Evolutionary conservation across 2,888 invertebrate species (phyloP).

Genomic region (Aporophyla lueneburgensis): DNA sequence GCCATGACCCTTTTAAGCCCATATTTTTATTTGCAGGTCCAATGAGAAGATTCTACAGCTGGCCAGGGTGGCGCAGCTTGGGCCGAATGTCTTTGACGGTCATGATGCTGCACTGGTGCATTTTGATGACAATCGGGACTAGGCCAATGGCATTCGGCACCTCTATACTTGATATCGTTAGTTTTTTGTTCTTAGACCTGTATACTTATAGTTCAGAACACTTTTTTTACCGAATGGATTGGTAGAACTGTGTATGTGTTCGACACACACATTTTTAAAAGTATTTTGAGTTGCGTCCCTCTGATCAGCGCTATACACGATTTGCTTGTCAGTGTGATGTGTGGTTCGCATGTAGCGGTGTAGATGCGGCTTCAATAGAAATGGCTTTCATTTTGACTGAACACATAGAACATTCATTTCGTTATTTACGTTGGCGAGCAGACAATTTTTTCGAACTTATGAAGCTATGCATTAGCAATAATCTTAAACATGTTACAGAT

Average conservation of each 20-base stretch:
- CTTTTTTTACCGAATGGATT: not conserved
- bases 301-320: too few relatives aligned
- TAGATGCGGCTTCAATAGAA: too few relatives aligned
- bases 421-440: too few relatives aligned
- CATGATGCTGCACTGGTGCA: slow-evolving; percentile 74
- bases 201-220: not conserved
- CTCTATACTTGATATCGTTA: slow-evolving; percentile 56
- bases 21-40: slow-evolving; percentile 48
- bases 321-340: too few relatives aligned
- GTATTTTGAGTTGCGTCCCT: not conserved
- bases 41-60: slow-evolving; percentile 43
- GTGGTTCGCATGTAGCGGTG: too few relatives aligned
- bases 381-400: too few relatives aligned
- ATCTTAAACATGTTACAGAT: too few relatives aligned
- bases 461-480: too few relatives aligned
- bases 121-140: slow-evolving; percentile 61
- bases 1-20: not conserved
- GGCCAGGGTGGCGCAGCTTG: slow-evolving; percentile 66
- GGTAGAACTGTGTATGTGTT: not conserved
- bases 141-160: slow-evolving; percentile 44
- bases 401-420: too few relatives aligned
- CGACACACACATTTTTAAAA: too few relatives aligned
- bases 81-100: slow-evolving; percentile 73
- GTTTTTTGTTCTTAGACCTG: slow-evolving; percentile 2
- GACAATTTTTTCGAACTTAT: too few relatives aligned